phyloP scores from a whole-genome alignment of 2,888 invertebrate species.

The Helobdella robusta region DNA sequence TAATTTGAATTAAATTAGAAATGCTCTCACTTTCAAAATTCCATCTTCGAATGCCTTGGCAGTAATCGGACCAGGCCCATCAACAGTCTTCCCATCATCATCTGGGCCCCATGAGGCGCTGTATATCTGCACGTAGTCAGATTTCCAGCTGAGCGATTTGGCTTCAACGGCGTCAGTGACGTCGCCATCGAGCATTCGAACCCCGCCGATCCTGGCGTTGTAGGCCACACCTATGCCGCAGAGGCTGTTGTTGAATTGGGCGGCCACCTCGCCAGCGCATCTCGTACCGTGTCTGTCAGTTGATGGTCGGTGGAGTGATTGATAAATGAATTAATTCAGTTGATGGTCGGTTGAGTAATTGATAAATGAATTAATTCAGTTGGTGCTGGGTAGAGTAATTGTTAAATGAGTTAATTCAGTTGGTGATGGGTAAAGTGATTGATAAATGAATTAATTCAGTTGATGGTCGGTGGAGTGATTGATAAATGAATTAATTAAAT shows the following conservation, averaged over 20 bases:
- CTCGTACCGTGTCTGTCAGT: conserved; percentile 61
- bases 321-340: too few species aligned
- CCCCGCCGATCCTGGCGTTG: conserved; percentile 86
- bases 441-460: too few species aligned
- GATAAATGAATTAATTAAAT: too few species aligned
- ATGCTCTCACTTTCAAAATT: conserved; percentile 55
- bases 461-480: neutral
- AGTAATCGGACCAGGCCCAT: conserved; percentile 90
- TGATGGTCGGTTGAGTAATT: too few species aligned
- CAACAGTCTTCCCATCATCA: conserved; percentile 94
- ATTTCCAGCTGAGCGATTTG: conserved; percentile 79
- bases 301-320: neutral
- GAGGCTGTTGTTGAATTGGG: conserved; percentile 82
- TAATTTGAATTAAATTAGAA: too few species aligned
- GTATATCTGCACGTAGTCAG: conserved; percentile 95
- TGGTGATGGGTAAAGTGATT: too few species aligned
- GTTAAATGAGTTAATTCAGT: too few species aligned
- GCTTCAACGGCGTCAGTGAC: conserved; percentile 98
- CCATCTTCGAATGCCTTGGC: conserved; percentile 90
- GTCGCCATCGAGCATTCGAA: conserved; percentile 92
- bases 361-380: too few species aligned
- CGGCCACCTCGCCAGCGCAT: conserved; percentile 95
- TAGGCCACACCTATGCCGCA: conserved; percentile 94
- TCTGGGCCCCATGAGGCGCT: conserved; percentile 96
- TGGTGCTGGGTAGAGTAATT: too few species aligned